phyloP scores from a whole-genome alignment of 2,113 vertebrate species.

The Hemiprocne comata region DNA sequence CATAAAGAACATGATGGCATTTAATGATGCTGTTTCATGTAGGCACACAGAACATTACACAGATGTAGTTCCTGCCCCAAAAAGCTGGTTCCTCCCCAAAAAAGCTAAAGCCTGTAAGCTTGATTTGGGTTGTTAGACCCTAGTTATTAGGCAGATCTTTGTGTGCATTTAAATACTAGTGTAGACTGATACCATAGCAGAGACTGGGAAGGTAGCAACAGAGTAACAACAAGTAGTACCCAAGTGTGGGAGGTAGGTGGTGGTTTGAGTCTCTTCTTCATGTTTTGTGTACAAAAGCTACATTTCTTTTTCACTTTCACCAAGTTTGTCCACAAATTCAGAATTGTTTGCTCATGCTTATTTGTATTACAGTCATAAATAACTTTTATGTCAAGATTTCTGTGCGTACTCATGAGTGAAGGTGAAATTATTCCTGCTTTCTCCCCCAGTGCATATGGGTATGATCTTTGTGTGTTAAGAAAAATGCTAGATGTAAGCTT shows the following conservation, averaged over 20 bases:
- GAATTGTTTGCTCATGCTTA: background rate
- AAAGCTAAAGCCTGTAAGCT: background rate
- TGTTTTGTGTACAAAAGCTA: background rate
- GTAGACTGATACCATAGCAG: background rate
- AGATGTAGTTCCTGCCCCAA: background rate
- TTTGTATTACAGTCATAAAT: background rate
- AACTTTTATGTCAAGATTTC: background rate
- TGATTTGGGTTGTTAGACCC: background rate
- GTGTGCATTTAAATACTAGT: background rate
- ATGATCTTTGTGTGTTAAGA: background rate
- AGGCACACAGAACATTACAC: fast-evolving
- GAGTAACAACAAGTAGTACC: background rate
- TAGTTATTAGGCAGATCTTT: background rate
- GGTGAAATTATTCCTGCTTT: background rate
- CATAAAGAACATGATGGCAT: background rate
- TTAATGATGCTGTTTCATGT: background rate
- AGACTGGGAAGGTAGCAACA: background rate
- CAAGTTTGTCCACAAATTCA: background rate
- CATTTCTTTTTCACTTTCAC: background rate
- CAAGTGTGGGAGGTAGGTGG: background rate
- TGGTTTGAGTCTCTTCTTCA: background rate
- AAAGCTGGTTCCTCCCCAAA: background rate
- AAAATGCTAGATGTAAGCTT: background rate
- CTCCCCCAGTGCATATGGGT: fast-evolving
- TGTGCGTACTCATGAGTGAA: background rate